Conservation (phyloP, 1,140 invertebrate species). For the Zophobas morio region DNA sequence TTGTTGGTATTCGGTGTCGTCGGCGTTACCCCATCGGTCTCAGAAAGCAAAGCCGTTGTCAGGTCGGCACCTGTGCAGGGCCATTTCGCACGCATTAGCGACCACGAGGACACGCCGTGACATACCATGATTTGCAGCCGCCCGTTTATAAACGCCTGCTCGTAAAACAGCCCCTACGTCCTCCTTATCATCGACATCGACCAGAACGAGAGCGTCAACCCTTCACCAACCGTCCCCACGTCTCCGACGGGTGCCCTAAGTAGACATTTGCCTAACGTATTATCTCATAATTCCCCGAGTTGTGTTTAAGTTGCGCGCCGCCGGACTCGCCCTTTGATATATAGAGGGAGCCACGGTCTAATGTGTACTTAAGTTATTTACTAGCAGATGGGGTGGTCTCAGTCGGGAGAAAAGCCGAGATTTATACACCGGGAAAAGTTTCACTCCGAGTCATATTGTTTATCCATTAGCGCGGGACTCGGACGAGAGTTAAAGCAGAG, state of each 20-base stretch:
- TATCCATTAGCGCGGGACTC: slow-evolving; percentile 28
- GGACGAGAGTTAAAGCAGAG: not conserved
- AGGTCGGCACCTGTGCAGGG: slow-evolving; percentile 56
- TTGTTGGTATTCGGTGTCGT: slow-evolving; percentile 15
- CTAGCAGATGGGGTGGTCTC: slow-evolving; percentile 55
- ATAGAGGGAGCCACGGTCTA: slow-evolving; percentile 60
- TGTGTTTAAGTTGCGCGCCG: slow-evolving; percentile 63
- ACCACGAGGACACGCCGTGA: slow-evolving; percentile 57
- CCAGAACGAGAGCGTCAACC: slow-evolving; percentile 31
- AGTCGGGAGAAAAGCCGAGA: slow-evolving; percentile 41
- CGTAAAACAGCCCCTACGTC: slow-evolving; percentile 27
- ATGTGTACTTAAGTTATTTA: slow-evolving; percentile 64
- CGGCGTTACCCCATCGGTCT: slow-evolving; percentile 15
- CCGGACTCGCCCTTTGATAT: slow-evolving; percentile 63
- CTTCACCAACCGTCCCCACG: slow-evolving; percentile 18
- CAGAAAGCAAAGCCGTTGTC: slow-evolving; percentile 49
- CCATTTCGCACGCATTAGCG: slow-evolving; percentile 60
- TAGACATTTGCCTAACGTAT: slow-evolving; percentile 66
- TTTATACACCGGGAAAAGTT: slow-evolving; percentile 40
- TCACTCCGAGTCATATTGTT: slow-evolving; percentile 46
- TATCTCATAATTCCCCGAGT: slow-evolving; percentile 65
- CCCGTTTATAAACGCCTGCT: slow-evolving; percentile 50
- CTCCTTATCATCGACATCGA: slow-evolving; percentile 18
- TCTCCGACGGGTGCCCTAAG: slow-evolving; percentile 51
- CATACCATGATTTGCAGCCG: slow-evolving; percentile 59